Base-by-base conservation (phyloP, 2,888 invertebrate species). In the Coleophora flavipennella region DNA sequence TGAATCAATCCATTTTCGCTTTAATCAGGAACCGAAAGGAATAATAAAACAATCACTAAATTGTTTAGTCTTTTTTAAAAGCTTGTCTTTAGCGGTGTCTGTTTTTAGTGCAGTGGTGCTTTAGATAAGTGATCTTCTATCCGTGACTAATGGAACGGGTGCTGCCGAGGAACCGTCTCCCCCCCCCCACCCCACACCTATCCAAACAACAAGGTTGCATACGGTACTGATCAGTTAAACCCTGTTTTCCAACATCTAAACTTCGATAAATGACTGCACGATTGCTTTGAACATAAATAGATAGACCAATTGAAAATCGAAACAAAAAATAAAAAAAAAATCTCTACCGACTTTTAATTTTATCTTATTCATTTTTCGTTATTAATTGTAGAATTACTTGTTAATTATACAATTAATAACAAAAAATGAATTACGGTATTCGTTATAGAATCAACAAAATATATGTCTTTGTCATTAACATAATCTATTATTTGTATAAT, bases 61-160 rank as follows among this genome's bases (percentile, higher is more conserved):
- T 55, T 59, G 54, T 54, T 49, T 49, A 52, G 48, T 49, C 43
- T 49, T 46, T 54, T 46, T 54, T 62, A 61, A 72, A 68, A 73
- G 67, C 64, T 55, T 54, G 61, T 52, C 55, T 59, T 58, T 58
- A 57, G 49, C 52, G 49, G 56, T 60, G 50, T 67, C 68, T 63
- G 60, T 64, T 68, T 64, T 62, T 49, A 55, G 46, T 50, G 27
- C 33, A 37, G 13, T 47, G 44, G 46, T 50, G 25, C 31, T 33
- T 25, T 50, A 57, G 59, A 57, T 68, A 67, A 70, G 65, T 67
- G 67, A 67, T 72, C 59, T 70, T 68, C 67, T 67, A 70, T 69
- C 67, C 53, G 54, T 46, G 55, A 59, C 62, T 67, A 71, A 69
- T 74, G 66, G 63, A 65, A 52, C 59, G 59, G 55, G 56, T 64